Evolutionary conservation across 2,113 vertebrate species (phyloP).

Genomic region (Pitta sordida): DNA sequence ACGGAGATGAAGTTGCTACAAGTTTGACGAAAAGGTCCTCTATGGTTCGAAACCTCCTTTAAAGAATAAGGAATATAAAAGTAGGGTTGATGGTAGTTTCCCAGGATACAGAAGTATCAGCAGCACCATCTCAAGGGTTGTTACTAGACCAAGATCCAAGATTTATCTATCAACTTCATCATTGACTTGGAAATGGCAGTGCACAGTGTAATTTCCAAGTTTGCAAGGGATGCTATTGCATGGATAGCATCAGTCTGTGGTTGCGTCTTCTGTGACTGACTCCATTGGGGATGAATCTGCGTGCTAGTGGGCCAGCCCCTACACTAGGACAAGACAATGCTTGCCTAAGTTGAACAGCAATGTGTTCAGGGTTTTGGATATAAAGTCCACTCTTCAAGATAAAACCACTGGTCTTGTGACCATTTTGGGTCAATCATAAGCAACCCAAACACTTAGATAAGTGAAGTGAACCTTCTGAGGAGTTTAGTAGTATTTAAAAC

Average conservation of each 20-base stretch:
- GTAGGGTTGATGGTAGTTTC: background rate
- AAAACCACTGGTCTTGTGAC: too few species aligned
- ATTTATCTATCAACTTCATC: background rate
- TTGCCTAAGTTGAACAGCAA: background rate
- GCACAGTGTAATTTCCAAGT: background rate
- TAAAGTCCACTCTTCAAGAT: background rate
- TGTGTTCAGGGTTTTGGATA: background rate
- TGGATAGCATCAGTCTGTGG: background rate
- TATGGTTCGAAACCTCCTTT: background rate
- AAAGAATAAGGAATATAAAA: background rate
- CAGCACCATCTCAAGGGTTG: background rate
- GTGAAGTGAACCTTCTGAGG: background rate
- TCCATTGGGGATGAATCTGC: background rate
- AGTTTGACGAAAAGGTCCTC: background rate
- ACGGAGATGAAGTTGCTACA: background rate
- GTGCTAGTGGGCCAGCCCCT: background rate
- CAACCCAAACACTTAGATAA: background rate
- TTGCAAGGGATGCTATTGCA: too few species aligned
- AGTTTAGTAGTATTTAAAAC: background rate
- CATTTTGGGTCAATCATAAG: background rate
- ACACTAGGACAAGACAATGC: background rate
- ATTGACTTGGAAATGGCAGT: background rate
- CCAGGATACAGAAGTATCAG: background rate
- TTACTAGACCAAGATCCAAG: background rate
- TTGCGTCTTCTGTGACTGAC: background rate